A percentile compares a stretch with the other conserved stretches of the same genome.
Evolutionary conservation across 2,888 invertebrate species (phyloP).

Genomic region (Cephalotes varians): DNA sequence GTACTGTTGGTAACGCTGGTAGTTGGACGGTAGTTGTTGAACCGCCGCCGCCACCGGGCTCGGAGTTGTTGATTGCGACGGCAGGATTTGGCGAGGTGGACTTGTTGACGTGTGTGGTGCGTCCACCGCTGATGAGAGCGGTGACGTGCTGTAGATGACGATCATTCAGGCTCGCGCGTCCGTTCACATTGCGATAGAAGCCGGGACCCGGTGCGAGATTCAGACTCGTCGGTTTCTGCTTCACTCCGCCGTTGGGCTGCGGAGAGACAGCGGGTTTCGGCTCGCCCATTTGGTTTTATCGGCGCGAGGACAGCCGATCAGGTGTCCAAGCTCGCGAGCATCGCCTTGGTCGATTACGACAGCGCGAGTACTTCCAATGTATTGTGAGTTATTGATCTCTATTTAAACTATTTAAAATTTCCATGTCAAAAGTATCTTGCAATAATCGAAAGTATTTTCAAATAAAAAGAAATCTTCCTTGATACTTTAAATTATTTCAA

Average conservation of each 20-base stretch:
- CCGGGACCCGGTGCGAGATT: constrained; percentile 84
- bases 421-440: constrained; percentile 8
- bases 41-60: constrained; percentile 67
- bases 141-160: constrained; percentile 82
- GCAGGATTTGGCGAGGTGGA: constrained; percentile 75
- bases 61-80: constrained; percentile 71
- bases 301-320: constrained; percentile 69
- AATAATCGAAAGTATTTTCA: background rate
- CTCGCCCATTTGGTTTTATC: constrained; percentile 83
- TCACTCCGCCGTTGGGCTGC: constrained; percentile 84
- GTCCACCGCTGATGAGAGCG: constrained; percentile 79
- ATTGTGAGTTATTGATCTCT: background rate
- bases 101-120: constrained; percentile 79
- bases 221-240: constrained; percentile 83
- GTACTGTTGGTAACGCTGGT: constrained; percentile 80
- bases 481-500: constrained; percentile 18
- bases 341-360: constrained; percentile 41
- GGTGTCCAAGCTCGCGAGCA: constrained; percentile 68
- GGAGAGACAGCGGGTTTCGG: constrained; percentile 83
- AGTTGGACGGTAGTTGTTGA: constrained; percentile 74
- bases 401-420: background rate
- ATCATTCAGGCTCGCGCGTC: constrained; percentile 84
- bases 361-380: background rate
- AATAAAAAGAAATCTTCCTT: background rate
- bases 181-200: constrained; percentile 85